phyloP scores from a whole-genome alignment of 2,888 invertebrate species.

The Sialis lutaria region DNA sequence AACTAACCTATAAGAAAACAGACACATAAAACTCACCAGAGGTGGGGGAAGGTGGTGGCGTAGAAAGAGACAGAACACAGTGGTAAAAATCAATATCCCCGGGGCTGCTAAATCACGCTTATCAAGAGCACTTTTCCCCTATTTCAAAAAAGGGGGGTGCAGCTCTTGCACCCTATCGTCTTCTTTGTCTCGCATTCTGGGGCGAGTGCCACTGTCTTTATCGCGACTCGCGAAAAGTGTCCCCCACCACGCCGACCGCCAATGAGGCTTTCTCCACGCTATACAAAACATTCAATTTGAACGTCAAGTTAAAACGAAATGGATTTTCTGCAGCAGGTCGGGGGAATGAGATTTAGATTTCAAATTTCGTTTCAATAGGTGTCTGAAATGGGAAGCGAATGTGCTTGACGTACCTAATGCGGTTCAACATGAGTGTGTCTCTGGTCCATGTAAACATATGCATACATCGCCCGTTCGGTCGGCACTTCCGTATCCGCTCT shows the following conservation, averaged over 20 bases:
- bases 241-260: conserved; percentile 19
- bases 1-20: conserved; percentile 31
- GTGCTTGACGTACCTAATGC: conserved; percentile 1
- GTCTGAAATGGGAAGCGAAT: not conserved
- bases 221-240: not conserved
- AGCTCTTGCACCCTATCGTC: conserved; percentile 29
- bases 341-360: conserved; percentile 30
- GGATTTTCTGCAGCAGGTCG: conserved; percentile 32
- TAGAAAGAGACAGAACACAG: conserved; percentile 18
- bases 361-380: conserved; percentile 22
- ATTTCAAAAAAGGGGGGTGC: conserved; percentile 10
- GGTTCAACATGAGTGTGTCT: not conserved
- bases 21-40: conserved; percentile 27
- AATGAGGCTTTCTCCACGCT: conserved; percentile 20
- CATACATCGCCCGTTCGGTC: too few species aligned
- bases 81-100: conserved; percentile 39
- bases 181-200: conserved; percentile 20
- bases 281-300: conserved; percentile 39
- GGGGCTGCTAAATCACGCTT: conserved; percentile 62
- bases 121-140: conserved; percentile 32
- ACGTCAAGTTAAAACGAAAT: conserved; percentile 40
- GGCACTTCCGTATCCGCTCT: too few species aligned
- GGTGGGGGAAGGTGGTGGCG: conserved; percentile 26
- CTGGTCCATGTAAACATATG: too few species aligned
- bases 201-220: conserved; percentile 28